Percentiles rank a stretch among this genome's conserved stretches.
phyloP scores from a whole-genome alignment of 2,888 invertebrate species.

The Idaea dimidiata region DNA sequence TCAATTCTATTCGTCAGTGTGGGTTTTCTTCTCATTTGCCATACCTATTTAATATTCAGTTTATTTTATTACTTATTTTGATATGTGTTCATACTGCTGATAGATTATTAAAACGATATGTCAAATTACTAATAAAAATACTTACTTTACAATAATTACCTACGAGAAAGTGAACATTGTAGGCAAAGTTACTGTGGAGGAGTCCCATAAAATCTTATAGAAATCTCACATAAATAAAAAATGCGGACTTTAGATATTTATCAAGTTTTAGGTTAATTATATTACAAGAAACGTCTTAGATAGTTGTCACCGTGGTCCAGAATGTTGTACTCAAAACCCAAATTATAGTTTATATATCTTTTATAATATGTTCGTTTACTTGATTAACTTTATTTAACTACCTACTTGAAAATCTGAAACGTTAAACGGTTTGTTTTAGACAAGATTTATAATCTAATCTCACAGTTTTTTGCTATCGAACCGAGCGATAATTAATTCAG shows the following conservation, averaged over 20 bases:
- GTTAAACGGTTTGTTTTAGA: not conserved
- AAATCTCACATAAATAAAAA: conserved; percentile 2
- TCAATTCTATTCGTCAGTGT: no score
- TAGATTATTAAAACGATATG: no score
- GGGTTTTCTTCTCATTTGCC: no score
- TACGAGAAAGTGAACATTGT: not conserved
- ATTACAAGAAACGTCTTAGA: conserved; percentile 46
- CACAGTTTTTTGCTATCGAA: not conserved
- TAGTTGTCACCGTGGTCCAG: conserved; percentile 46
- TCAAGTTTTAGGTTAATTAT: conserved; percentile 55
- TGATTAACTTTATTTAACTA: not conserved
- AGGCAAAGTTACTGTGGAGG: not conserved
- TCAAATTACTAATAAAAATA: not conserved
- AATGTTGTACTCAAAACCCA: conserved; percentile 57
- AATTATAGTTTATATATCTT: conserved; percentile 37
- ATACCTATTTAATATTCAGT: no score
- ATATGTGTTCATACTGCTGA: no score
- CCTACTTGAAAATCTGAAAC: not conserved
- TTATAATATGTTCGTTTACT: conserved; percentile 9
- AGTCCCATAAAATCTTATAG: not conserved
- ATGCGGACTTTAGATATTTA: not conserved
- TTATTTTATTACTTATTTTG: no score
- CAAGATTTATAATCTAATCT: not conserved
- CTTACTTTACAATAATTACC: not conserved
- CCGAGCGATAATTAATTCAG: not conserved